Base-by-base conservation (phyloP, 2,113 vertebrate genomes). In the Ochotona curzoniae region DNA sequence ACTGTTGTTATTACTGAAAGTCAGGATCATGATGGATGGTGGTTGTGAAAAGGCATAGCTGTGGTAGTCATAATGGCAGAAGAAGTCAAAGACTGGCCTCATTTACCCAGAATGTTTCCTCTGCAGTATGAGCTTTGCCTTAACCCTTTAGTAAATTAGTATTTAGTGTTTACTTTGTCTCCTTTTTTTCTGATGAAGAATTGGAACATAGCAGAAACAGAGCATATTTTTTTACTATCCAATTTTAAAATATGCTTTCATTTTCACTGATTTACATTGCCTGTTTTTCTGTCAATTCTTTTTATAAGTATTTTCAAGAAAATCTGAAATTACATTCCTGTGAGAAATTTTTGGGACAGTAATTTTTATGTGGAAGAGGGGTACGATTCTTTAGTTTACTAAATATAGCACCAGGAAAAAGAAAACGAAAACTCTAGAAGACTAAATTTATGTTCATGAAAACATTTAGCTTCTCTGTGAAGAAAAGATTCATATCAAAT, bases 301-400 rank as follows among this genome's bases (percentile, higher is more conserved):
- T 87, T 89, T 89, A 83, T 83, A 83, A 85, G 38, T 30, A 63
- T 84, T 76, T 74, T 66, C 54, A 38, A 78, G 57, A 96, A 93
- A 79, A 47, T n/a, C 70, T 92, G 79, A 80, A 89, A 66, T 79
- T 26, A 13, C 26, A 83, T 83, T 91, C 61, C 74, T 93, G 10
- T 14, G 54, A 57, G 35, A n/a, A 47, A 87, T 23, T 85, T 89
- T 87, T 89, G 83, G 64, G 79, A 61, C 17, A 63, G 70, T 28
- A 94, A 70, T 82, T 32, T 83, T 95, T 93, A 83, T 67, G 83
- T 61, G 64, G 26, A 63, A 91, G 89, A 85, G 57, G 38, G 88
- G 30, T 61, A 70, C n/a, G 82, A 30, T 74, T 71, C 35, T 94
- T 88, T 23, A 87, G 54, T 91, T 93, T 83, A 80, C 89, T 91